Percentiles rank a stretch among this genome's conserved stretches.
Conservation (phyloP, 2,797 vertebrate genomes). For the Chelidonichthys spinosus region DNA sequence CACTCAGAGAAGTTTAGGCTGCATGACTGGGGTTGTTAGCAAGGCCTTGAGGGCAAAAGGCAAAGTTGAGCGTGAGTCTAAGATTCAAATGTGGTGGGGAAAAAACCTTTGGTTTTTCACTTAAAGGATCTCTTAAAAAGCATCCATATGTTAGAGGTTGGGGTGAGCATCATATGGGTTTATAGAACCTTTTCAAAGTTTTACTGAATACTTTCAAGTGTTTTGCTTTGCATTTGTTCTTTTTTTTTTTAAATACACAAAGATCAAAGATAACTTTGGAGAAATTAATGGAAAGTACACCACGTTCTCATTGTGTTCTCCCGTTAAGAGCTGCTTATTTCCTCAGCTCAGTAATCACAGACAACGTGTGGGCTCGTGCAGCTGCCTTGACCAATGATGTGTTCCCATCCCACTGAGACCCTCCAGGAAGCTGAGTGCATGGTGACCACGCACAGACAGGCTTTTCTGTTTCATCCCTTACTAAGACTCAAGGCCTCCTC, state of each 20-base stretch:
- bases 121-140: conserved; percentile 20
- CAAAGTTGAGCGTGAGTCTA: neutral
- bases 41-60: conserved; percentile 2
- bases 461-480: conserved; percentile 11
- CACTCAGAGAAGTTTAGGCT: conserved; percentile 31
- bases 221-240: neutral
- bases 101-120: conserved; percentile 17
- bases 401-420: conserved; percentile 46
- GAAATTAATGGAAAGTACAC: conserved; percentile 28
- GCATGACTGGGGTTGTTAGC: conserved; percentile 17
- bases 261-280: conserved; percentile 16
- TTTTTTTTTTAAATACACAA: conserved; percentile 1
- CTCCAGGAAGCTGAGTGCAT: conserved; percentile 32
- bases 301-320: conserved; percentile 28
- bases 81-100: neutral
- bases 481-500: conserved; percentile 6
- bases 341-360: conserved; percentile 29
- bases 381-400: conserved; percentile 53
- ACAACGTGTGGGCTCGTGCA: conserved; percentile 53
- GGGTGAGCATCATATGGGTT: neutral
- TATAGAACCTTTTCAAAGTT: conserved; percentile 14
- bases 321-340: conserved; percentile 44
- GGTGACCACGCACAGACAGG: conserved; percentile 18
- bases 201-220: conserved; percentile 14
- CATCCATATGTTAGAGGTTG: conserved; percentile 14